phyloP scores from a whole-genome alignment of 2,797 vertebrate genomes.

The Eulemur albifrons region DNA sequence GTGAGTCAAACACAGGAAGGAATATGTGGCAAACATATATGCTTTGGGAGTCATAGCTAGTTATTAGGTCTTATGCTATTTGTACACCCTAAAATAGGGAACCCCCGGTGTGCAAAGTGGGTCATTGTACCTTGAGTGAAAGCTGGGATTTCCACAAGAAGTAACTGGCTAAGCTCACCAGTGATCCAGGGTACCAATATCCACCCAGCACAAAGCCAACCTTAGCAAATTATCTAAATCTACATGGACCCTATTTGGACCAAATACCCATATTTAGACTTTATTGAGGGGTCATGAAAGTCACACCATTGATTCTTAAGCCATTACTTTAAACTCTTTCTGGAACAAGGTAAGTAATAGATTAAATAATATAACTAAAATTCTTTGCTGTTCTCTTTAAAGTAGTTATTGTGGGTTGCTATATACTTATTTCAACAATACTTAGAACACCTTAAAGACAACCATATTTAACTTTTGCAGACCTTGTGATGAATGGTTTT shows the following conservation, averaged over 20 bases:
- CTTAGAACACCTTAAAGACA: background rate
- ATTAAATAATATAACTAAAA: slow-evolving; percentile 12
- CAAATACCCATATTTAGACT: background rate
- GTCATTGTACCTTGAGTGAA: background rate
- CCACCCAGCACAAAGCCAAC: background rate
- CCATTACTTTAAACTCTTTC: background rate
- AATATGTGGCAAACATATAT: background rate
- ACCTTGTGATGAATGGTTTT: background rate
- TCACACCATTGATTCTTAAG: background rate
- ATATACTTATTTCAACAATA: background rate
- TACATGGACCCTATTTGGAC: background rate
- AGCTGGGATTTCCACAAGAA: background rate
- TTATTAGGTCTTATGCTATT: background rate
- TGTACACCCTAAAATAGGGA: background rate
- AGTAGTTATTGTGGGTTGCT: background rate
- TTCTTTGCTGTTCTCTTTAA: background rate
- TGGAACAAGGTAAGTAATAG: background rate
- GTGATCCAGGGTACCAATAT: background rate
- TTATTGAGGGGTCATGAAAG: background rate
- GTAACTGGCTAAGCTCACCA: background rate
- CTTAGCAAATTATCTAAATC: background rate
- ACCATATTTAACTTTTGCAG: background rate
- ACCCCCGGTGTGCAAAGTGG: background rate
- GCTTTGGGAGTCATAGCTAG: background rate
- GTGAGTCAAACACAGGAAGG: background rate